phyloP scores from a whole-genome alignment of 2,113 vertebrate species.

The Neodon shergylaensis region DNA sequence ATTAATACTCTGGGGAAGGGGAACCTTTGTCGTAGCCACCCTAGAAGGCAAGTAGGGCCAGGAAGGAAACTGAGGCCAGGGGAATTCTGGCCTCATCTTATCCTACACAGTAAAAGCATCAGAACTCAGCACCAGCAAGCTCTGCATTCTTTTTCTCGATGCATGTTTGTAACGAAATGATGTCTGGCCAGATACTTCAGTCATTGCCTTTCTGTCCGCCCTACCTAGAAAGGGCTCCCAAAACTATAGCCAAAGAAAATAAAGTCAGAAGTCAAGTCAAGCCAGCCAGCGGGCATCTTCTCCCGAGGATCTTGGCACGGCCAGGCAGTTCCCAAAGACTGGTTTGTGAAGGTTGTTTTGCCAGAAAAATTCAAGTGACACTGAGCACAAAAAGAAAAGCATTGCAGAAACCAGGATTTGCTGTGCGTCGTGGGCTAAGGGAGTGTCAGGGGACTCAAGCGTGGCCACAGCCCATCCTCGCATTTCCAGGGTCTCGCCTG shows the following conservation, averaged over 20 bases:
- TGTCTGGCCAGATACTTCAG: not conserved
- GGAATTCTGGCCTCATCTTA: not conserved
- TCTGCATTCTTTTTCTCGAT: not conserved
- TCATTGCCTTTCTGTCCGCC: not conserved
- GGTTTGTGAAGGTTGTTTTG: not conserved
- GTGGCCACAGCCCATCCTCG: too few species aligned
- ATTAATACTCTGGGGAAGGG: not conserved
- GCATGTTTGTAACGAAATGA: not conserved
- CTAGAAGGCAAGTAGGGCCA: not conserved
- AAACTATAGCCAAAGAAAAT: not conserved
- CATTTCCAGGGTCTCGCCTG: too few species aligned
- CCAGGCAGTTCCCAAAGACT: not conserved
- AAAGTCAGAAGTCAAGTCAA: not conserved
- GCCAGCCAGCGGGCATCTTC: not conserved
- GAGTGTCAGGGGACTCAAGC: not conserved
- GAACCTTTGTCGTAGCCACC: not conserved
- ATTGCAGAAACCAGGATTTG: not conserved
- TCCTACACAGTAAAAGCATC: not conserved
- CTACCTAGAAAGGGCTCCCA: not conserved
- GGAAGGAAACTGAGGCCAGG: not conserved
- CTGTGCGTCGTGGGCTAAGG: rapidly evolving
- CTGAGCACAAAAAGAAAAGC: not conserved
- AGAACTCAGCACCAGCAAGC: not conserved
- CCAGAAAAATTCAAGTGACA: not conserved
- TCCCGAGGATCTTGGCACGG: not conserved